Evolutionary conservation across 2,113 vertebrate species (phyloP), one percentile per base, ranked within the genome.

Genomic region (Pangasianodon gigas): DNA sequence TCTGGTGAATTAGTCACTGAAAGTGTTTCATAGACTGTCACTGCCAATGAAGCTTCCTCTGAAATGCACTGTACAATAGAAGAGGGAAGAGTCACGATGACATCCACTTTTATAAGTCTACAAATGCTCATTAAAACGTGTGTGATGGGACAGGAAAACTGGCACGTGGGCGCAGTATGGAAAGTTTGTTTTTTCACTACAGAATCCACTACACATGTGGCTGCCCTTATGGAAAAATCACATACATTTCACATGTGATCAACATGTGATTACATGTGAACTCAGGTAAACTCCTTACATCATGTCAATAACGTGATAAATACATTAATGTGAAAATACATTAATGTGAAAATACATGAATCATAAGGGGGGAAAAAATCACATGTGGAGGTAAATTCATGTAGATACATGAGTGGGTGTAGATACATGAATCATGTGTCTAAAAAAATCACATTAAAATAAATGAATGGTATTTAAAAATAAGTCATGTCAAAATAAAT

Each of bases 61-160:
- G 56, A 46, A 62, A 46, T 51, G 9, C 37, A 37, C 11, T 26
- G 46, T 29, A 79, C 74, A 24, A 29, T 10, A 77, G 41, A 11
- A 44, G 51, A 81, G 51, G 48, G 32, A 21, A 58, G n/a, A 83
- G 52, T 41, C 80, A 37, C 21, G 0, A 24, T 24, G 32, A 41
- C 32, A 3, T 11, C 2, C 7, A 37, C 32, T 88, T 90, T 56
- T 88, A 90, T 67, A 54, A 65, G 69, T 90, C 90, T 92, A 89
- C 88, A 52, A 86, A 79, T 44, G 83, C 74, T 74, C 75, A 67
- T 89, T 93, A 92, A 91, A 88, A 52, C 29, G 48, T 6, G 29
- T 16, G 46, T 62, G 56, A 84, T 85, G 26, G 48, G 77, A 80
- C 10, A 80, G 26, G 14, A 80, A 51, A 29, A 51, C 26, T 7